Base-by-base conservation (phyloP, 2,797 vertebrate species). In the Arnoldichthys spilopterus region DNA sequence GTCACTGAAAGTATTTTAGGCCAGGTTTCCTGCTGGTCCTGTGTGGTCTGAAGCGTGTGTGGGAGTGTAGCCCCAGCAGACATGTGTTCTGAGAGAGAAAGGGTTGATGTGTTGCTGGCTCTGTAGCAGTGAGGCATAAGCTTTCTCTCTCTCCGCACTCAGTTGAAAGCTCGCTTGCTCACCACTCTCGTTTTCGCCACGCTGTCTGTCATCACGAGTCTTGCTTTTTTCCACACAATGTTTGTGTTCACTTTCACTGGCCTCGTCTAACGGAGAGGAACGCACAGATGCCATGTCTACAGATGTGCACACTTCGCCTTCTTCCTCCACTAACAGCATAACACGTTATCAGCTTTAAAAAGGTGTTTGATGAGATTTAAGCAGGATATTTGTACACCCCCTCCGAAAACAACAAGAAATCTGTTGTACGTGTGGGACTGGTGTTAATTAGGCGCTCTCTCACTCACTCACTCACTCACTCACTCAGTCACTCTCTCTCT, bases 361-460 rank as follows among this genome's bases (percentile, higher is more conserved):
- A 77, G 64, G 58, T 1, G 20, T 75, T 56, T 62, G 61, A 26
- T 40, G 67, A 78, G 78, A 78, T 82, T 76, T 77, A 30, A 77
- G 74, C 13, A 47, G 76, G 71, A 73, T 80, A 82, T 82, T 73
- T 77, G 69, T 75, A 71, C 56, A 73, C 47, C 32, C 26, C 40
- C 37, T 53, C n/a, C n/a, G n/a, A n/a, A n/a, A n/a, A n/a, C n/a
- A n/a, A n/a, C n/a, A n/a, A n/a, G n/a, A 37, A 51, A 28, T 70
- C n/a, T 53, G 63, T 82, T 80, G 71, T 69, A 81, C 77, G 79
- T 61, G 76, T 86, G 86, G 86, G 79, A 85, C 86, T 72, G 85
- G 78, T 78, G 86, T 84, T 91, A 90, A 92, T 34, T n/a, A n/a
- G 18, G 62, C 51, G 2, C 15, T 32, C 26, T 43, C 24, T 32